A percentile compares a stretch with the other conserved stretches of the same genome.
Evolutionary conservation across 2,888 invertebrate species (phyloP).

Genomic region (Pyrgus malvae): DNA sequence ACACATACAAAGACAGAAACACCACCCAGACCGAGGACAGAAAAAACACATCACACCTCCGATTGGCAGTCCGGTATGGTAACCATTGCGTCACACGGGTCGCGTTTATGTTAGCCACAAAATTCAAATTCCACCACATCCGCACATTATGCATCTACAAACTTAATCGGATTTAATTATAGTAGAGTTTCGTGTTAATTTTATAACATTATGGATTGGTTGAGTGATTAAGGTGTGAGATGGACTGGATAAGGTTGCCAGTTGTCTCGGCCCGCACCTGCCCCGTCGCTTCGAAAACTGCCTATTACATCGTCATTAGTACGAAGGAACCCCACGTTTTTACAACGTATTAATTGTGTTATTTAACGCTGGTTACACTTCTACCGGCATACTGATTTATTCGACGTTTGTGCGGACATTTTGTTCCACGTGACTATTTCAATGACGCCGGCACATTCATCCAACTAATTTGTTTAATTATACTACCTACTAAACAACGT

Average conservation of each 20-base stretch:
- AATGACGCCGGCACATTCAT: constrained; percentile 18
- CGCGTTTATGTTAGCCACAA: background rate
- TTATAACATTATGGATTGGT: constrained; percentile 56
- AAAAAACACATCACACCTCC: too few relatives aligned
- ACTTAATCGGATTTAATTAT: constrained; percentile 23
- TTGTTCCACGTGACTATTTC: constrained; percentile 11
- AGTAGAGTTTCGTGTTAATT: constrained; percentile 30
- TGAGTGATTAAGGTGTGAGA: constrained; percentile 64
- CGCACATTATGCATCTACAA: constrained; percentile 16
- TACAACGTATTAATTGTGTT: constrained; percentile 69
- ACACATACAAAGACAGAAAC: too few relatives aligned
- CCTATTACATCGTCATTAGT: constrained; percentile 66
- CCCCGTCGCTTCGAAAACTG: constrained; percentile 52
- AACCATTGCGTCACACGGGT: too few relatives aligned
- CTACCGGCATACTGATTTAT: constrained; percentile 18
- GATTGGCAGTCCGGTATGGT: too few relatives aligned
- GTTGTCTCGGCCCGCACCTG: constrained; percentile 57
- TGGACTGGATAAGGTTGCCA: constrained; percentile 49
- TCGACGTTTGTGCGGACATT: constrained; percentile 8
- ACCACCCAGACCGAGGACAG: too few relatives aligned
- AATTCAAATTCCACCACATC: constrained; percentile 10
- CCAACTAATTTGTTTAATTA: constrained; percentile 19
- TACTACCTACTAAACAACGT: constrained; percentile 8
- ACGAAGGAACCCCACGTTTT: constrained; percentile 59
- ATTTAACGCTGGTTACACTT: constrained; percentile 49